A percentile compares a stretch with the other conserved stretches of the same genome.
phyloP scores from a whole-genome alignment of 2,888 invertebrate genomes.

The Oxytorus armatus region DNA sequence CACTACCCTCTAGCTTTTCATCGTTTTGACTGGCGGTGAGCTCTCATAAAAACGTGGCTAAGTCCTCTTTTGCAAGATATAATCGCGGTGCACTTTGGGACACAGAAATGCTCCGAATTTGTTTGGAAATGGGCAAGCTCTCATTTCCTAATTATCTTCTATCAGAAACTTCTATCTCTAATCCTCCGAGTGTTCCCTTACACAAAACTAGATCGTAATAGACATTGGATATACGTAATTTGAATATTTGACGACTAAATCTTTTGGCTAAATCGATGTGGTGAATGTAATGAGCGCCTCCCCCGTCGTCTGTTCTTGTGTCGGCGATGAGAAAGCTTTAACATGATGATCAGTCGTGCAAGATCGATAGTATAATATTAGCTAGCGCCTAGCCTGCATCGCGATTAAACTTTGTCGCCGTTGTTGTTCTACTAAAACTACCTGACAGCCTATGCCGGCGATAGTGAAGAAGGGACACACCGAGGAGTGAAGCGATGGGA shows the following conservation, averaged over 20 bases:
- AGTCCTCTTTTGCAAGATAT: conserved; percentile 34
- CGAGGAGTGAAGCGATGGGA: conserved; percentile 1
- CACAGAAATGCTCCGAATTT: neutral
- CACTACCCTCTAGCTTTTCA: conserved; percentile 6
- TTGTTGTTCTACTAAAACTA: conserved; percentile 69
- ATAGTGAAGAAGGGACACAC: conserved; percentile 27
- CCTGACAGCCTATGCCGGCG: conserved; percentile 50
- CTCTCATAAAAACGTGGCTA: conserved; percentile 20
- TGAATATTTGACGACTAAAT: no score
- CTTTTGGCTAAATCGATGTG: neutral
- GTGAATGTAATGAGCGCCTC: neutral
- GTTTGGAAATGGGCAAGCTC: neutral
- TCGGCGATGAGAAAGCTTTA: conserved; percentile 8
- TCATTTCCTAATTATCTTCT: neutral
- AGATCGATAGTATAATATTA: conserved; percentile 36
- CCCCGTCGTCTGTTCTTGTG: neutral
- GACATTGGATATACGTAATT: no score
- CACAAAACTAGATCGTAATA: no score
- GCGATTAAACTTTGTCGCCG: conserved; percentile 61
- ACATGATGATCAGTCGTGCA: conserved; percentile 16
- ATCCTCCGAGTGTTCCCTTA: no score
- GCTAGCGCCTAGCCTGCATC: conserved; percentile 18
- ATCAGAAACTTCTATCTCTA: neutral
- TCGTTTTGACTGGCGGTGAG: conserved; percentile 15
- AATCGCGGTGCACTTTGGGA: neutral